Conservation (phyloP, 2,797 vertebrate genomes). For the Pelobates cultripes region DNA sequence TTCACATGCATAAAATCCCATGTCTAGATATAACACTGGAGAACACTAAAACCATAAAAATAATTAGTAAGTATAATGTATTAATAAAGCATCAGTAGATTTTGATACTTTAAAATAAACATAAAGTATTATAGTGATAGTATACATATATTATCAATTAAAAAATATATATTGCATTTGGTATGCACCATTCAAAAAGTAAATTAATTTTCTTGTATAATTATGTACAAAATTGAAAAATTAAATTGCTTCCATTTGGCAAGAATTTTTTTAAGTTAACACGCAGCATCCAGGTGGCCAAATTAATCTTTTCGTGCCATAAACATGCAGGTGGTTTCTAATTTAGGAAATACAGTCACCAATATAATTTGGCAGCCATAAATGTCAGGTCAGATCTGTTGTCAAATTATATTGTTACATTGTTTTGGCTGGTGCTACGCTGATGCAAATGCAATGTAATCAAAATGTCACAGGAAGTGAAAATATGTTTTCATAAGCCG, state of each 20-base stretch:
- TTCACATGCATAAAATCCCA: no score
- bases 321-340: slow-evolving; percentile 55
- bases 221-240: slow-evolving; percentile 9
- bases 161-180: neutral
- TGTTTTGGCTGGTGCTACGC: slow-evolving; percentile 30
- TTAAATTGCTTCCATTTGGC: slow-evolving; percentile 8
- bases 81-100: no score
- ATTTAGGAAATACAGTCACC: slow-evolving; percentile 46
- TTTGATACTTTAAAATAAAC: no score
- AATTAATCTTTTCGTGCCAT: slow-evolving; percentile 46
- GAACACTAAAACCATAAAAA: no score
- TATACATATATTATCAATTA: no score
- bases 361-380: slow-evolving; percentile 49
- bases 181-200: slow-evolving; percentile 15
- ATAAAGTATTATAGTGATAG: no score
- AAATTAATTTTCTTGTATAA: slow-evolving; percentile 42
- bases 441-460: slow-evolving; percentile 55
- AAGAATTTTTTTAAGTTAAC: slow-evolving; percentile 33
- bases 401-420: slow-evolving; percentile 41
- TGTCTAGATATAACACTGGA: no score
- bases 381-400: slow-evolving; percentile 45
- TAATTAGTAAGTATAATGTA: no score
- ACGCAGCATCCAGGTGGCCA: slow-evolving; percentile 46
- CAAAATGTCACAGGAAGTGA: slow-evolving; percentile 56
- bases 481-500: slow-evolving; percentile 50